Base-by-base conservation (phyloP, 2,888 invertebrate genomes). In the Tachina fera region DNA sequence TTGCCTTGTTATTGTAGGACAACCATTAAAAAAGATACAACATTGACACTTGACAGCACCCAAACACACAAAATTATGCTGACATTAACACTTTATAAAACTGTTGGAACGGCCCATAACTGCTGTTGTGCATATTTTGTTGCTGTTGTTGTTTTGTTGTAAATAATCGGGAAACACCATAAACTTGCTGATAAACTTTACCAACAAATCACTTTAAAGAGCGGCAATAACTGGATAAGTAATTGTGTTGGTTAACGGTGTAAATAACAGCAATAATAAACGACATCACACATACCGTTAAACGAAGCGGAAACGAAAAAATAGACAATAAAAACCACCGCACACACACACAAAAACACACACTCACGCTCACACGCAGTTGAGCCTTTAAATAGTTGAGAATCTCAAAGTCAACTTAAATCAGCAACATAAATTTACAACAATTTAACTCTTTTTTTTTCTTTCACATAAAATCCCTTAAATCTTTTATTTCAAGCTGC, bases 371-470 rank as follows among this genome's bases (percentile, higher is more conserved):
- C 10, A 47, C 22, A 56, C 53, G 16, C 16, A 14, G 13, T 51
- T 43, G 13, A 1, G 51, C 41, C 63, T 14, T 75, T 53, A 31
- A 53, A 63, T 9, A 60, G 51, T 45, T 41, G n/a, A n/a, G 10
- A 41, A 13, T 51, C 22, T 16, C 5, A 22, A 39, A 39, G 19
- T 3, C 16, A 79, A 79, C 61, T 63, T 19, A 72, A 79, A 47
- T 19, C 53, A 65, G 79, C 71, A 72, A 79, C 79, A 47, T 9
- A 79, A 65, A 47, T 79, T 47, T 41, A 65, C 47, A 72, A 65
- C 19, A 45, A 60, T 45, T 75, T 49, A 43, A 79, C 11, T 10
- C 6, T 13, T 19, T 13, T 9, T 49, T 39, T 16, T 31, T 14
- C 31, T 67, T 67, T 51, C 67, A 51, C 65, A 65, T 65, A 9